Evolutionary conservation across 2,888 invertebrate species (phyloP), one percentile per base, ranked within the genome.

Genomic region (Melangyna quadrimaculata): DNA sequence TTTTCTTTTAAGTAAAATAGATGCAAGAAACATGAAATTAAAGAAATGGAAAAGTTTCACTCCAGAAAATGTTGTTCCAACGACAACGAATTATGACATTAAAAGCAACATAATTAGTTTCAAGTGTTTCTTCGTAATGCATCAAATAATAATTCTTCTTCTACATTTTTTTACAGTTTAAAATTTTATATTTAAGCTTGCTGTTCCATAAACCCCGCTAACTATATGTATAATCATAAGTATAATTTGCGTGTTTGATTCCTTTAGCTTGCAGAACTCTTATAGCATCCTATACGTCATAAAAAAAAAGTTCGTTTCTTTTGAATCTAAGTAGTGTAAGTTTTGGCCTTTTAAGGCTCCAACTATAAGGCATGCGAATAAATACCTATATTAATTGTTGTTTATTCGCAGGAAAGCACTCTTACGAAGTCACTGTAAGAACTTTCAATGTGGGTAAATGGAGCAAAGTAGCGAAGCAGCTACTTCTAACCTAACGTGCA

Each of bases 71-170:
- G 29, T 59, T 65, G 4, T 65, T 61, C 27, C 40, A 81, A 71
- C 19, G 40, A n/a, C 14, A 63, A 55, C n/a, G n/a, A n/a, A n/a
- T n/a, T n/a, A 69, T 77, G 82, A 61, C 72, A 73, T 37, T 61
- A 73, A 51, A 27, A 73, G 69, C 55, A 72, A 78, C 37, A 69
- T 63, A 69, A 73, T 43, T 70, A 63, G 72, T 53, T 78, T 32
- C 29, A 32, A 70, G 57, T 48, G 63, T 70, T 53, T 57, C 70
- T 57, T 51, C 5, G 14, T 14, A 45, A 45, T 19, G 9, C 24
- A 51, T 24, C 7, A 22, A 24, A 24, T n/a, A n/a, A n/a, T n/a
- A n/a, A n/a, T n/a, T n/a, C n/a, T n/a, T n/a, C n/a, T n/a, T n/a
- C n/a, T n/a, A n/a, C n/a, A n/a, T n/a, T n/a, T n/a, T n/a, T n/a